Evolutionary conservation across 2,797 vertebrate species (phyloP).

Genomic region (Bufotes viridis): DNA sequence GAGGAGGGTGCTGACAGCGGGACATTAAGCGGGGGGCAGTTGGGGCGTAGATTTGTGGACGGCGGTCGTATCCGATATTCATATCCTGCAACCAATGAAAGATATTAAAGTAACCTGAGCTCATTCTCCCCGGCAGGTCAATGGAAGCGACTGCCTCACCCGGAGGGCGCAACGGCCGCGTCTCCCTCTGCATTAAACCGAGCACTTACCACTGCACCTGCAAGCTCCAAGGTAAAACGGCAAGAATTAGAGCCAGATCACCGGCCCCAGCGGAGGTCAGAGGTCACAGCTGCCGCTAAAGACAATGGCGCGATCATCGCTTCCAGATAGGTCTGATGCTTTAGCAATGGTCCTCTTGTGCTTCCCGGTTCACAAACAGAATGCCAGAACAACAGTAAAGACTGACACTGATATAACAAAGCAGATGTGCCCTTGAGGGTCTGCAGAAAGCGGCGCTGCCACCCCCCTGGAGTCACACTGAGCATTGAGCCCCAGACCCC

Average conservation of each 20-base stretch:
- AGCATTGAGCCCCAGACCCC: background rate
- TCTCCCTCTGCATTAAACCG: background rate
- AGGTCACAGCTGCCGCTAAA: conserved; percentile 10
- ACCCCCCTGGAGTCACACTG: too few species aligned
- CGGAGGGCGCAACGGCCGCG: background rate
- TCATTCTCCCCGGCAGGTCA: background rate
- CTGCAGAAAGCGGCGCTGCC: background rate
- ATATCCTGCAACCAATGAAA: background rate
- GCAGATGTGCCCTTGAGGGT: background rate
- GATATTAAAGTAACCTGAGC: too few species aligned
- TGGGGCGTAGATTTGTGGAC: too few species aligned
- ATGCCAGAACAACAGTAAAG: background rate
- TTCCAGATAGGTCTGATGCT: background rate
- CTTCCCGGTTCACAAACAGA: background rate
- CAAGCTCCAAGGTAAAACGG: background rate
- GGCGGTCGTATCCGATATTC: background rate
- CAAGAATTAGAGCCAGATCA: background rate
- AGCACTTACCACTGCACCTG: background rate
- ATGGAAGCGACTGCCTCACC: background rate
- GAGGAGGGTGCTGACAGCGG: too few species aligned
- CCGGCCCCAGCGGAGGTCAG: conserved; percentile 11
- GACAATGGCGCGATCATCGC: background rate
- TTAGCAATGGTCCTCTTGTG: background rate
- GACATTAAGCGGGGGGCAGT: too few species aligned
- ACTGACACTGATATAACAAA: background rate